Conservation (phyloP, 2,888 invertebrate species). For the Drosophila ezoana region DNA sequence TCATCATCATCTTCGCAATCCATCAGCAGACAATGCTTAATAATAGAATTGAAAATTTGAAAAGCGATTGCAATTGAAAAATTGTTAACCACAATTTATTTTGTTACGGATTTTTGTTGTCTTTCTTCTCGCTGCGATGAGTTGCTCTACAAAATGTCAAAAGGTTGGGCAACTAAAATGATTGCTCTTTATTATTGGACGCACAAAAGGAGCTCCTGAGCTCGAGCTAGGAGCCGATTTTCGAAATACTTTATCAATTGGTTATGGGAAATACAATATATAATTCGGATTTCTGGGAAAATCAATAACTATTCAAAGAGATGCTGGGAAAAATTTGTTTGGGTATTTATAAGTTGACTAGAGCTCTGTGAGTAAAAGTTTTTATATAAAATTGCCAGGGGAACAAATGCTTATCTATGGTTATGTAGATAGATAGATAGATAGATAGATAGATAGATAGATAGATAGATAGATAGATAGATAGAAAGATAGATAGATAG, state of each 20-base stretch:
- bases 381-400: no score
- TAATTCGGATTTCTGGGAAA: constrained; percentile 4
- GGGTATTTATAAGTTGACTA: background rate
- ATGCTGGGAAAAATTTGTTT: constrained; percentile 9
- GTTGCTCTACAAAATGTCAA: constrained; percentile 61
- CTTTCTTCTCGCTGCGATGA: constrained; percentile 34
- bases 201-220: constrained; percentile 48
- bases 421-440: no score
- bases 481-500: no score
- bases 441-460: no score
- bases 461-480: no score
- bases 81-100: constrained; percentile 61
- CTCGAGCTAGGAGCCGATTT: constrained; percentile 29
- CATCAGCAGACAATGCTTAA: constrained; percentile 61
- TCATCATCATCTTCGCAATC: constrained; percentile 41
- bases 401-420: no score
- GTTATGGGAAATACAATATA: constrained; percentile 20
- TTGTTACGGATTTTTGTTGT: constrained; percentile 25
- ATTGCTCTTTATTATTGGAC: constrained; percentile 31
- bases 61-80: constrained; percentile 66
- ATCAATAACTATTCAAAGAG: background rate
- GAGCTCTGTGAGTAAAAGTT: background rate
- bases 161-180: constrained; percentile 57
- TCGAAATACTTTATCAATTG: constrained; percentile 27
- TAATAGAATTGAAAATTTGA: constrained; percentile 64